These are phyloP conservation scores for Psittacula derbiana DNA, from an alignment of 2,797 vertebrate species.

Conservation along the genomic window DNA sequence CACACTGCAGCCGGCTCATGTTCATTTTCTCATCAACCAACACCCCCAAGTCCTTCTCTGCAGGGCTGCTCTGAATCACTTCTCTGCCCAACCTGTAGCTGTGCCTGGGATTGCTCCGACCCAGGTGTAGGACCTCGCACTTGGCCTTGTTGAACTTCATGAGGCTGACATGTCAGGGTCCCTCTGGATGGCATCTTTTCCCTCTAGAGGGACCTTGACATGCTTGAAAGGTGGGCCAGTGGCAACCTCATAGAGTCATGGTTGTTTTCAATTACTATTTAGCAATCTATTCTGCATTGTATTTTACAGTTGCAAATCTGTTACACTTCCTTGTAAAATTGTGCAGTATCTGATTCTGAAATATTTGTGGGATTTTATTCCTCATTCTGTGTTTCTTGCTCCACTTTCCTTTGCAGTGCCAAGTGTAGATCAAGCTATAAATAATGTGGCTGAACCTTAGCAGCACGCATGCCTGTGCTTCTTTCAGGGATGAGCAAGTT, in stretches of 20 bases:
- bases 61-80: too few species aligned
- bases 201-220: too few species aligned
- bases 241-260: background rate
- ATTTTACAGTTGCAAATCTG: background rate
- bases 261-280: background rate
- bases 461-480: background rate
- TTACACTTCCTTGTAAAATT: background rate
- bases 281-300: background rate
- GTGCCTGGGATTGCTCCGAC: too few species aligned
- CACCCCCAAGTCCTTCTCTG: too few species aligned
- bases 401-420: background rate
- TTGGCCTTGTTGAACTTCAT: too few species aligned
- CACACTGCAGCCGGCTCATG: too few species aligned
- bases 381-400: background rate
- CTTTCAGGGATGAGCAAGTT: background rate
- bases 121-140: too few species aligned
- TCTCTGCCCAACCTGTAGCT: too few species aligned
- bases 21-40: too few species aligned
- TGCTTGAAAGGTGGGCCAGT: too few species aligned
- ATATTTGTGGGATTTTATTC: background rate
- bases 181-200: too few species aligned
- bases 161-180: too few species aligned
- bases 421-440: background rate
- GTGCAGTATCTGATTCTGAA: background rate
- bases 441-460: background rate